These are phyloP conservation scores for Odontesthes bonariensis DNA, from an alignment of 2,113 vertebrate species.

Conservation along the genomic window DNA sequence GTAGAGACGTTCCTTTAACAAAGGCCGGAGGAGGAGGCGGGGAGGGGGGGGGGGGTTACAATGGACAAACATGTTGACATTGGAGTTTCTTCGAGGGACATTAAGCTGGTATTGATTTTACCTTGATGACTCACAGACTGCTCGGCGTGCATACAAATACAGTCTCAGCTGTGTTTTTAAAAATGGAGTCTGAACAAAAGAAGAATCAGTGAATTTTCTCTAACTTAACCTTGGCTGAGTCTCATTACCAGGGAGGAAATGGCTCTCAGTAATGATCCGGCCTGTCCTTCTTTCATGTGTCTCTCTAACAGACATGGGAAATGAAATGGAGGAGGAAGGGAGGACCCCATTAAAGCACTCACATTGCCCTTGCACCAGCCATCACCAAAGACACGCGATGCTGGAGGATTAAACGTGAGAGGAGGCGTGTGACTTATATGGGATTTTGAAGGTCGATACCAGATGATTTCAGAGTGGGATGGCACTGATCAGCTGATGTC, in stretches of 20 bases:
- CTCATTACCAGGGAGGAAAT: constrained; percentile 56
- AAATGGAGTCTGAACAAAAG: constrained; percentile 14
- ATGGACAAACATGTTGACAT: constrained; percentile 49
- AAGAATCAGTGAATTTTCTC: constrained; percentile 3
- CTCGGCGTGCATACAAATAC: constrained; percentile 30
- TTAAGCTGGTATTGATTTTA: constrained; percentile 52
- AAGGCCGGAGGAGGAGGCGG: background rate
- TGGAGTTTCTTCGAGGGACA: constrained; percentile 40
- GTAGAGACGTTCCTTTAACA: background rate
- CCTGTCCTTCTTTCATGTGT: constrained; percentile 45
- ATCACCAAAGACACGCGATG: constrained; percentile 36
- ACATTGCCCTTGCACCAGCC: constrained; percentile 57
- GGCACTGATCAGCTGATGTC: constrained; percentile 1
- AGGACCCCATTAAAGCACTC: constrained; percentile 55
- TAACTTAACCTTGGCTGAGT: constrained; percentile 53
- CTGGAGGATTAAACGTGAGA: constrained; percentile 47
- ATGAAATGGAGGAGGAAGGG: constrained; percentile 50
- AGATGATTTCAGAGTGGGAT: constrained; percentile 6
- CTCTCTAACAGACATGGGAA: constrained; percentile 24
- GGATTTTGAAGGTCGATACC: constrained; percentile 25
- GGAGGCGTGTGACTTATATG: constrained; percentile 13
- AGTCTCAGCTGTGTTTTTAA: constrained; percentile 11
- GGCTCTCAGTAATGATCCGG: constrained; percentile 45
- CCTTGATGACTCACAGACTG: constrained; percentile 42
- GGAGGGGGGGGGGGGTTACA: background rate